Conservation (phyloP, 2,888 invertebrate genomes). For the Julus scanicus region DNA sequence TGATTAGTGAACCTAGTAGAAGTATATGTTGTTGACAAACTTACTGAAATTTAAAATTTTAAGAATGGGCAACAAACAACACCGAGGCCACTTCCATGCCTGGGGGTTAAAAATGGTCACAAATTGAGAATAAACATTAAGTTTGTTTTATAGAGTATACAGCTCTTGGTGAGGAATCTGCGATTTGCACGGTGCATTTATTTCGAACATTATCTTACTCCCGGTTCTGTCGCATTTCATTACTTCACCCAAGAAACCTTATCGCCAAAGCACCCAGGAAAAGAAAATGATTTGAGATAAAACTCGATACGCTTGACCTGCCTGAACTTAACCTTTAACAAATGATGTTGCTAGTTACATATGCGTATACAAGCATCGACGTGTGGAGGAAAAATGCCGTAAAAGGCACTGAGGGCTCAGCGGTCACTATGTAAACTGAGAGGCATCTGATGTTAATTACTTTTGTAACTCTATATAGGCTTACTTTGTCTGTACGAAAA, state of each 20-base stretch:
- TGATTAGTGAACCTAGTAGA: too few relatives aligned
- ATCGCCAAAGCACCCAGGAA: not conserved
- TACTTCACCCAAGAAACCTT: not conserved
- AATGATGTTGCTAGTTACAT: not conserved
- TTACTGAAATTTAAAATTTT: too few relatives aligned
- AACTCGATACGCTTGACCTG: conserved; percentile 5
- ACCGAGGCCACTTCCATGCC: too few relatives aligned
- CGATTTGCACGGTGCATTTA: not conserved
- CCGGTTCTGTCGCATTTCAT: not conserved
- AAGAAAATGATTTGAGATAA: conserved; percentile 12
- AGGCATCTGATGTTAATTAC: conserved; percentile 4
- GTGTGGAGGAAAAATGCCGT: not conserved
- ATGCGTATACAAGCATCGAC: not conserved
- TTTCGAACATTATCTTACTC: not conserved
- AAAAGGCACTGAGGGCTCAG: not conserved
- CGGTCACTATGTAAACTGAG: not conserved
- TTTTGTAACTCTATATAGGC: not conserved
- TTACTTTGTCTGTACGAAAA: not conserved
- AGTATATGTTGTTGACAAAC: too few relatives aligned
- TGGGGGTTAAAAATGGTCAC: too few relatives aligned
- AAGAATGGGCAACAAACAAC: too few relatives aligned
- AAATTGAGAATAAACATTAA: too few relatives aligned
- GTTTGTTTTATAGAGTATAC: too few relatives aligned
- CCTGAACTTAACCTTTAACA: conserved; percentile 11
- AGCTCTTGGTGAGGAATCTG: not conserved